Percentiles rank a stretch among this genome's conserved stretches.
phyloP scores from a whole-genome alignment of 1,140 invertebrate genomes.

The Nasonia giraulti region DNA sequence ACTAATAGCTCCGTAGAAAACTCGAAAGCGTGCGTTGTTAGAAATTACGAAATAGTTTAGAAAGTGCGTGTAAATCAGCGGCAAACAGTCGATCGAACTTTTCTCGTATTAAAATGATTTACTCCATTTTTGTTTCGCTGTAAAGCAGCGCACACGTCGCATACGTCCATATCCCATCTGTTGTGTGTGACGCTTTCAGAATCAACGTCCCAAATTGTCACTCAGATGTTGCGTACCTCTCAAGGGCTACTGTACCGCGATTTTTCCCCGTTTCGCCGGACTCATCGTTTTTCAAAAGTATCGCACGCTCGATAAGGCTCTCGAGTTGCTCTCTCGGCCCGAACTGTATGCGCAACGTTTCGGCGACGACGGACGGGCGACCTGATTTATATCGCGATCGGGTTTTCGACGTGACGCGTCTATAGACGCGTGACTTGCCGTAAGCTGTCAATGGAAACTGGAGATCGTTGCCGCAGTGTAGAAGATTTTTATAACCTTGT shows the following conservation, averaged over 20 bases:
- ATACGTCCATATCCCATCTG: too few relatives aligned
- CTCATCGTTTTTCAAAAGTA: too few relatives aligned
- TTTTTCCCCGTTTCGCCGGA: background rate
- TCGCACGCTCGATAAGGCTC: background rate
- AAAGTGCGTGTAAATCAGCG: background rate
- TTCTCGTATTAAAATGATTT: background rate
- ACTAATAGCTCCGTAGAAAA: background rate
- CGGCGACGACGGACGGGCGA: background rate
- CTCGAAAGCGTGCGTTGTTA: background rate
- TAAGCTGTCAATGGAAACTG: too few relatives aligned
- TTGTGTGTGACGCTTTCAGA: too few relatives aligned
- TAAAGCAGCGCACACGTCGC: background rate
- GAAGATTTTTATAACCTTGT: too few relatives aligned
- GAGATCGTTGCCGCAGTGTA: too few relatives aligned
- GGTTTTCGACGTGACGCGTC: background rate
- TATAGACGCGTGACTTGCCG: too few relatives aligned
- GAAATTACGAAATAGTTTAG: background rate
- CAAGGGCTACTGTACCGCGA: background rate
- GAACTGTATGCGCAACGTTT: background rate
- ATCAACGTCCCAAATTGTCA: too few relatives aligned
- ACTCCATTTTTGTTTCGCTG: background rate
- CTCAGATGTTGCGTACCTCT: too few relatives aligned
- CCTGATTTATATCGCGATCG: background rate
- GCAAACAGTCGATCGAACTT: background rate
- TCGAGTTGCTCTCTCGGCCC: background rate